Evolutionary conservation across 2,113 vertebrate species (phyloP).

Genomic region (Galemys pyrenaicus): DNA sequence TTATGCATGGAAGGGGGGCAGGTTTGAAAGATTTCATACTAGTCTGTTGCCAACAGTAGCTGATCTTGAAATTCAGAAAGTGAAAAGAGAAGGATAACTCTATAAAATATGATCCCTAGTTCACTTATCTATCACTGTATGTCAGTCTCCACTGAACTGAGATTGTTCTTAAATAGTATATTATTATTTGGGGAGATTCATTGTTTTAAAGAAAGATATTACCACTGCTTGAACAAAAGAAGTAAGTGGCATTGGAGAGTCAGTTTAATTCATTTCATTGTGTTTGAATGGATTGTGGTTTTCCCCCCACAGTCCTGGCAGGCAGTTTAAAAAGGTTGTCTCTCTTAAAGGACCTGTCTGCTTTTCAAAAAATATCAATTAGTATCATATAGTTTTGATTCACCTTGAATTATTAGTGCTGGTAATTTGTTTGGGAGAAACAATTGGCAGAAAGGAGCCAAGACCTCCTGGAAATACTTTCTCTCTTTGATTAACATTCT

Average conservation of each 20-base stretch:
- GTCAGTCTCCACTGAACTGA: background rate
- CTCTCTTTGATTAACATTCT: background rate
- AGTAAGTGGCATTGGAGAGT: background rate
- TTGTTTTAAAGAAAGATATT: background rate
- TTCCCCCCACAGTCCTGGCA: background rate
- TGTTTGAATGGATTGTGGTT: background rate
- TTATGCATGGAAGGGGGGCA: background rate
- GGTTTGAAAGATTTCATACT: constrained; percentile 35
- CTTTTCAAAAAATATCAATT: background rate
- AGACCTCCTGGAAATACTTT: background rate
- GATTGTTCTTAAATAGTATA: background rate
- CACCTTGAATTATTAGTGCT: background rate
- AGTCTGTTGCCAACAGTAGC: background rate
- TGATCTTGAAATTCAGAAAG: background rate
- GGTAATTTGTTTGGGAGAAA: background rate
- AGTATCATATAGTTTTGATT: background rate
- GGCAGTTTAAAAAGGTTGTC: background rate
- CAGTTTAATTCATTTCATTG: background rate
- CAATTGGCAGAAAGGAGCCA: background rate
- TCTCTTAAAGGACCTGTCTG: background rate
- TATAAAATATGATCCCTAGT: background rate
- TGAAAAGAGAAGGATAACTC: background rate
- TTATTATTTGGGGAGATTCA: background rate
- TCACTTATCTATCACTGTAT: background rate
- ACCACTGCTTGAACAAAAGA: background rate